A percentile compares a stretch with the other conserved stretches of the same genome.
phyloP scores from a whole-genome alignment of 2,888 invertebrate genomes.

The Gari tellinella region DNA sequence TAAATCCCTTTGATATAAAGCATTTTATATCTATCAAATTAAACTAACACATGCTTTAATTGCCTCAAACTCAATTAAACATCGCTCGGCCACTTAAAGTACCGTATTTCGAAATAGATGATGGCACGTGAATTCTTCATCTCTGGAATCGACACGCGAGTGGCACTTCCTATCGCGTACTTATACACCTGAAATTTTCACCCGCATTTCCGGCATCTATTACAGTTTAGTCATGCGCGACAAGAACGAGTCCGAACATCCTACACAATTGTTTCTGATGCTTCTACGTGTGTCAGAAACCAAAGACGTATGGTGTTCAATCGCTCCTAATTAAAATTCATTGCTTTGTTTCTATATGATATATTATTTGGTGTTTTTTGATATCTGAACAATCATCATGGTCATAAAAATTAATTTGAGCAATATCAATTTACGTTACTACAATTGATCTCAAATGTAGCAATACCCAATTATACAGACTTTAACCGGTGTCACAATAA shows the following conservation, averaged over 20 bases:
- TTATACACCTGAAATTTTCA: slow-evolving; percentile 58
- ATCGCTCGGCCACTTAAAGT: slow-evolving; percentile 13
- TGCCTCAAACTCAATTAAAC: slow-evolving; percentile 13
- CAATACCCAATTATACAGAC: slow-evolving; percentile 37
- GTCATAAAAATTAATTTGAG: slow-evolving; percentile 55
- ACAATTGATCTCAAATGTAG: slow-evolving; percentile 44
- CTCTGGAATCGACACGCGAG: slow-evolving; percentile 27
- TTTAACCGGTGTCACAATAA: slow-evolving; percentile 15
- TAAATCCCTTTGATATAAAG: neutral
- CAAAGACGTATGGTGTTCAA: slow-evolving; percentile 23
- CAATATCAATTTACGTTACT: slow-evolving; percentile 47
- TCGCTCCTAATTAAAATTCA: too few relatives aligned
- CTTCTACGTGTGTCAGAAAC: slow-evolving; percentile 42
- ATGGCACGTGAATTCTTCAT: slow-evolving; percentile 16
- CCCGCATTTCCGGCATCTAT: slow-evolving; percentile 44
- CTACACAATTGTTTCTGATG: slow-evolving; percentile 24
- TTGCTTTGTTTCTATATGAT: slow-evolving; percentile 47
- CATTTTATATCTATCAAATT: slow-evolving; percentile 46
- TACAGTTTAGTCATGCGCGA: slow-evolving; percentile 44
- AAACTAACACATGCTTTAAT: slow-evolving; percentile 22
- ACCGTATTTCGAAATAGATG: slow-evolving; percentile 7
- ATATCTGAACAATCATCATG: slow-evolving; percentile 44
- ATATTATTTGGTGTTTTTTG: slow-evolving; percentile 42
- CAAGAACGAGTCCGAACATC: slow-evolving; percentile 38
- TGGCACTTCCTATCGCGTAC: slow-evolving; percentile 47